Conservation (phyloP, 1,140 invertebrate genomes). For the Phthorimaea operculella region DNA sequence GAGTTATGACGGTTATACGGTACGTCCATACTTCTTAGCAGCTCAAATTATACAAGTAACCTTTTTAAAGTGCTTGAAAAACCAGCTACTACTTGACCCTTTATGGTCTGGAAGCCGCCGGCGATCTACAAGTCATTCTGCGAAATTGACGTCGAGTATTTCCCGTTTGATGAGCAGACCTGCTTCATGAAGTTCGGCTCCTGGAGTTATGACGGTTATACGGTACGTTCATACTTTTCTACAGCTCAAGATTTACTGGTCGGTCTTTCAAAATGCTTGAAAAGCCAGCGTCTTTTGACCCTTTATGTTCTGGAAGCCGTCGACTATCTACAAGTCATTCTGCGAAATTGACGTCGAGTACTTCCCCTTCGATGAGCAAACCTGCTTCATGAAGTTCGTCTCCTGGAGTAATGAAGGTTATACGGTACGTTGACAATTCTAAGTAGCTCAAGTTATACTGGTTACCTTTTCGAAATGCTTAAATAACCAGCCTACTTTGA, state of each 20-base stretch:
- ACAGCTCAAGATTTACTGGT: no score
- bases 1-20: slow-evolving; percentile 94
- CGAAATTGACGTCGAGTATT: slow-evolving; percentile 92
- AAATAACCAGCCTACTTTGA: no score
- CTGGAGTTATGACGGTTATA: slow-evolving; percentile 93
- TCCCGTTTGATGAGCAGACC: slow-evolving; percentile 95
- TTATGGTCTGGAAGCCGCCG: slow-evolving; percentile 87
- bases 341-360: slow-evolving; percentile 96
- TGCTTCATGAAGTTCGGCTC: slow-evolving; percentile 99
- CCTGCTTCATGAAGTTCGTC: slow-evolving; percentile 97
- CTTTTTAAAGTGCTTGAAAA: no score
- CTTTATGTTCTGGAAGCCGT: slow-evolving; percentile 84
- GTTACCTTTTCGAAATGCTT: no score
- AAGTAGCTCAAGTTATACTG: no score
- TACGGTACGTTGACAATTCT: slow-evolving; percentile 65
- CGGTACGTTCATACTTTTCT: slow-evolving; percentile 76
- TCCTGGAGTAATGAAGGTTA: slow-evolving; percentile 95
- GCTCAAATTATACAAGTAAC: no score
- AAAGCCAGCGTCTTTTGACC: no score
- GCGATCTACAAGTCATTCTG: slow-evolving; percentile 99
- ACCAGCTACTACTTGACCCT: no score
- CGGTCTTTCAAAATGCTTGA: no score
- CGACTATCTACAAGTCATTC: slow-evolving; percentile 98
- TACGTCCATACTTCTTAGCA: slow-evolving; percentile 69
- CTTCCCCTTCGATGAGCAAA: slow-evolving; percentile 96